Evolutionary conservation across 2,797 vertebrate genomes (phyloP).

Genomic region (Peromyscus melanophrys): DNA sequence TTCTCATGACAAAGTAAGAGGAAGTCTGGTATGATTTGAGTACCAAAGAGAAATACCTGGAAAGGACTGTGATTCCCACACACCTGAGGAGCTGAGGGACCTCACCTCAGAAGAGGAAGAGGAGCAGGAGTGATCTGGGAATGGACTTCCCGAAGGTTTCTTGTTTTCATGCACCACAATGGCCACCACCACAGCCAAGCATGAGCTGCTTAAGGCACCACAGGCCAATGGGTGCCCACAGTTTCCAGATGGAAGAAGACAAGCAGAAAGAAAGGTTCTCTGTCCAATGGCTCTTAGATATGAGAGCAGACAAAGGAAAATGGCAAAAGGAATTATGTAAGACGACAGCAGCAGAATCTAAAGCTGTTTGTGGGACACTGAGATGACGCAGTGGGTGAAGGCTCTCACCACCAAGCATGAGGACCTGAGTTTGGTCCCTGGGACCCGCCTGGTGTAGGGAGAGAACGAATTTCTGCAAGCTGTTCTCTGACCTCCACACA

Average conservation of each 20-base stretch:
- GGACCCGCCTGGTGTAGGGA: not conserved
- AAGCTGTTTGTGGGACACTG: not conserved
- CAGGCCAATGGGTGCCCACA: not conserved
- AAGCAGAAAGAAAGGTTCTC: not conserved
- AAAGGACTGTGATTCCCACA: rapidly evolving
- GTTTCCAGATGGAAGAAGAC: not conserved
- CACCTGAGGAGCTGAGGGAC: not conserved
- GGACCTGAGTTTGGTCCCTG: not conserved
- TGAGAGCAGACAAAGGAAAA: not conserved
- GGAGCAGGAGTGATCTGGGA: not conserved
- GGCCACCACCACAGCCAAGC: not conserved
- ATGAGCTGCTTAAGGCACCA: not conserved
- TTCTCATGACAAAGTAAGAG: not conserved
- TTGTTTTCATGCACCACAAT: not conserved
- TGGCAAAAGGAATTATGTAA: not conserved
- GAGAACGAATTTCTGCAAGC: not conserved
- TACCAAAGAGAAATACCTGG: not conserved
- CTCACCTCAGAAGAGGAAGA: not conserved
- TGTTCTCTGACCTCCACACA: not conserved
- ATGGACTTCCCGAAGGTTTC: not conserved
- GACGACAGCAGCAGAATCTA: not conserved
- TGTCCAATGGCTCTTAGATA: not conserved
- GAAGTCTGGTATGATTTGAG: not conserved
- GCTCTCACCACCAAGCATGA: no score
- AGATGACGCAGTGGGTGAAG: not conserved